Conservation (phyloP, 2,888 invertebrate genomes). For the Odontothrips loti region DNA sequence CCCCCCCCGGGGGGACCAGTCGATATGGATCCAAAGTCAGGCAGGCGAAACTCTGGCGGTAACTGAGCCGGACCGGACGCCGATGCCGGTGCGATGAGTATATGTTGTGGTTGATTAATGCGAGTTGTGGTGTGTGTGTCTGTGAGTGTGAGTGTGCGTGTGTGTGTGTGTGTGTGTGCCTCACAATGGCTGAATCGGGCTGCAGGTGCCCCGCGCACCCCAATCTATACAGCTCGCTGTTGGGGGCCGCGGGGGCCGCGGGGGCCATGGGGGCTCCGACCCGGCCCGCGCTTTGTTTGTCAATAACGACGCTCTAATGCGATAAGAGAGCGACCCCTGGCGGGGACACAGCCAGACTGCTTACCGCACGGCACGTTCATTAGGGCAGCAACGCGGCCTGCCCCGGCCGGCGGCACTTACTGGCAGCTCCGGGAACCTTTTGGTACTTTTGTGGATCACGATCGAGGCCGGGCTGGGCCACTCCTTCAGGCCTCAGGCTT, state of each 20-base stretch:
- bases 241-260: neutral
- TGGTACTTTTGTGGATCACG: no score
- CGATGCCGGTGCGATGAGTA: neutral
- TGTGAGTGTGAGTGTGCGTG: neutral
- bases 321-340: neutral
- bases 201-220: neutral
- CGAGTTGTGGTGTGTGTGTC: neutral
- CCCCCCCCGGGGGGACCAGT: no score
- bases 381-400: no score
- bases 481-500: no score
- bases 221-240: neutral
- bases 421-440: no score
- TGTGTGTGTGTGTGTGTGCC: neutral
- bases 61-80: neutral
- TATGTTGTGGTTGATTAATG: conserved; percentile 3
- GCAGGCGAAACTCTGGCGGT: no score
- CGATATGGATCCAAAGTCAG: no score
- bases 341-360: no score
- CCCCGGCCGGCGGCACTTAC: no score
- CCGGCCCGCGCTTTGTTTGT: neutral
- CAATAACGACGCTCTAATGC: neutral
- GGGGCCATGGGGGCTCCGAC: neutral
- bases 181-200: neutral
- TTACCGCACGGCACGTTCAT: no score
- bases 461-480: no score